Base-by-base conservation (phyloP, 1,140 invertebrate genomes). In the Drosophila trapezifrons region DNA sequence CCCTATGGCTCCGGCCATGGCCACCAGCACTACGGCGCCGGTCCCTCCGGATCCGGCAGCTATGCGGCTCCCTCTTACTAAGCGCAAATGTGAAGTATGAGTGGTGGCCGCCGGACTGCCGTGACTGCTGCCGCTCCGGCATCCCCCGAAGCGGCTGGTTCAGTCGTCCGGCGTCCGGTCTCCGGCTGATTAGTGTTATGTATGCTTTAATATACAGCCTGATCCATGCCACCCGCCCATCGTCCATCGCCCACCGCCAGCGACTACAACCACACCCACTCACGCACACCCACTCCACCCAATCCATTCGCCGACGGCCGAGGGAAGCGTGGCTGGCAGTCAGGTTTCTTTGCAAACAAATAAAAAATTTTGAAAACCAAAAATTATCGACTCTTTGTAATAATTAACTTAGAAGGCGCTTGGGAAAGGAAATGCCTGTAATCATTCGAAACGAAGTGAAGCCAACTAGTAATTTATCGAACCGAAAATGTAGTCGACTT, bases 301-400 rank as follows among this genome's bases (percentile, higher is more conserved):
- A 25, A 20, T n/a, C 56, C 62, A 64, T 62, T 37, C 27, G 51
- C 42, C 37, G 32, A 27, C 38, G 38, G 13, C 46, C 62, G 71
- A 66, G 57, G 51, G 62, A 57, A 49, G 75, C 75, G 59, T 55
- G 62, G 43, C 66, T 40, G 35, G 20, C 66, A 47, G 35, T 58
- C 75, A 65, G 54, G 82, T 76, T 76, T 79, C 78, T 58, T 82
- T 83, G 82, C 83, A 86, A 86, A 79, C 70, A 87, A 86, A 79
- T 79, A 86, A 85, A 86, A 32, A 82, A 76, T 87, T 59, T 80
- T 77, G 38, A 57, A 80, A 52, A 35, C 12, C 32, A 35, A 35
- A 67, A 32, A 32, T 10, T 32, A 32, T 4, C 3, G 29, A 32
- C 10, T 32, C 8, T 9, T 1, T 22, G 2, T 22, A 4, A 4